Percentiles rank a stretch among this genome's conserved stretches.
Conservation (phyloP, 2,113 vertebrate genomes). For the Oriolus oriolus region DNA sequence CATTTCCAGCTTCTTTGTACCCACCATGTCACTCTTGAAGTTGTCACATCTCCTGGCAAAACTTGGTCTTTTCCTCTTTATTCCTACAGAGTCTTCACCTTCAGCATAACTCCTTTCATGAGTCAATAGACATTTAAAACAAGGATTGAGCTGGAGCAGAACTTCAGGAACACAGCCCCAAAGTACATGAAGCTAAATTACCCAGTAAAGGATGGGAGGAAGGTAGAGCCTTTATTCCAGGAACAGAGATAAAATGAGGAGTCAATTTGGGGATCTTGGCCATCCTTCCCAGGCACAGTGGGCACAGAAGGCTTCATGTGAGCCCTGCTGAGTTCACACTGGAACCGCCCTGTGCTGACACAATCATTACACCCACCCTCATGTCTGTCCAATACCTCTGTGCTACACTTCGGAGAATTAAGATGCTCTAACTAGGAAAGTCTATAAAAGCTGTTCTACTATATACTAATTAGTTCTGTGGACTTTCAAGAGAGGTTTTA, state of each 20-base stretch:
- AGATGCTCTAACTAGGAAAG: neutral
- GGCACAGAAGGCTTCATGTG: neutral
- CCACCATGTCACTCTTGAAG: too few species aligned
- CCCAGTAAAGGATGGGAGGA: neutral
- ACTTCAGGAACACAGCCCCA: neutral
- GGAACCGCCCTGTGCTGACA: neutral
- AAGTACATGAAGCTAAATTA: neutral
- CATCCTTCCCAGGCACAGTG: neutral
- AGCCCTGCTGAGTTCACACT: neutral
- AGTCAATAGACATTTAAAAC: neutral
- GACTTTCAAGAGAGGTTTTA: neutral
- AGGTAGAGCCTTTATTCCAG: neutral
- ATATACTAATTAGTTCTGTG: neutral
- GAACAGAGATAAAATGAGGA: neutral
- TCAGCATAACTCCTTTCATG: neutral
- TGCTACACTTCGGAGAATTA: neutral
- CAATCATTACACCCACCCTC: neutral
- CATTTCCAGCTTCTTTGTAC: neutral
- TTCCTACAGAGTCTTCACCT: neutral
- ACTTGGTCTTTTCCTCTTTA: neutral
- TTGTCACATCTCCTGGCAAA: neutral
- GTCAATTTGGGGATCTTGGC: neutral
- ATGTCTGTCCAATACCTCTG: neutral
- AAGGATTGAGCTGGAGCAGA: neutral
- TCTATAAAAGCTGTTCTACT: neutral